Base-by-base conservation (phyloP, 2,888 invertebrate species). In the Stenolophus ochropezus region DNA sequence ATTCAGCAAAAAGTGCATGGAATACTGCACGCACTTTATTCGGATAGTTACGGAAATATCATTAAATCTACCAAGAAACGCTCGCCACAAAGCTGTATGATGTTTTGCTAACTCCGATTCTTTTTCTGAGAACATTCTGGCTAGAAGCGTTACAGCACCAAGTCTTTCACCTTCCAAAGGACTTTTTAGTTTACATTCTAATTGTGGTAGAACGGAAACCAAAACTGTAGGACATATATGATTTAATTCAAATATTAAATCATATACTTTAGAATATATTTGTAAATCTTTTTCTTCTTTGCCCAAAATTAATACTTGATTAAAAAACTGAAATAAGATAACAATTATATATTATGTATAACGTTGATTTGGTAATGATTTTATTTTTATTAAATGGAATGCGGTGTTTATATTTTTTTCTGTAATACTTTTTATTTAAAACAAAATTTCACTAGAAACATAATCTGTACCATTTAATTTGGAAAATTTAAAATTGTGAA, bases 71-170 rank as follows among this genome's bases (percentile, higher is more conserved):
- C 98, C 98, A 47, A 98, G 91, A 88, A 98, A 98, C 27, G 97
- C 96, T 56, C 95, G 92, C 96, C 98, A 97, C 71, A 99, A 89
- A n/a, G 94, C 93, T 1, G 93, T 93, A 88, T 98, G 96, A 86
- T 96, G 95, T 84, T 94, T 93, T 1, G 98, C 97, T 11, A 98
- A 91, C 82, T 94, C 94, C 0, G 98, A 98, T 82, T 96, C 96
- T 83, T 96, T 96, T 88, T 98, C 98, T 0, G 98, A 97, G 90
- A 99, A 99, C 98, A 99, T 98, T 87, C 97, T 93, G 0, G 98
- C 97, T 61, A 99, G 90, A 56, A 99, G 89, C 0, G 96, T 95
- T 1, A 97, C 97, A 0, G 97, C 97, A 83, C 94, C 94, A 83
- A 98, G 91, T 83, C 98, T 91, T 89, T 99, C 98, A 82, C 92